Base-by-base conservation (phyloP, 2,797 vertebrate species). In the Nyctalus aviator region DNA sequence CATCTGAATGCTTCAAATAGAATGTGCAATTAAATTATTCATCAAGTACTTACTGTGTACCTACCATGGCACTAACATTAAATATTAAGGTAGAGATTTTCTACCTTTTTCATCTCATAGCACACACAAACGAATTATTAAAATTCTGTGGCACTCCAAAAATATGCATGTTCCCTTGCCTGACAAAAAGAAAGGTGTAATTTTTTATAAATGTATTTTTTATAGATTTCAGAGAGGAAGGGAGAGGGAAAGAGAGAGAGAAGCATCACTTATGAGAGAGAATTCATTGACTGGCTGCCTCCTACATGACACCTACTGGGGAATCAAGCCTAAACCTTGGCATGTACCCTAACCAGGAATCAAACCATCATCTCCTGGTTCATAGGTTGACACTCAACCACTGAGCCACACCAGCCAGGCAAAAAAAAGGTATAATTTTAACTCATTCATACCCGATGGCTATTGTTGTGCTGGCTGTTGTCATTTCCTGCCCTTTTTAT, bases 1-100 rank as follows among this genome's bases (percentile, higher is more conserved):
- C 46, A 72, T 73, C 21, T 89, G 30, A 90, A 84, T 59, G 30
- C 62, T 87, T 94, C 71, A 83, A 87, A 77, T 66, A 64, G 62
- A 90, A 94, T 23, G 90, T 18, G 9, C 6, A 83, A 72, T 72
- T 90, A 68, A 62, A 69, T 88, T 75, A 77, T 68, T 91, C 44
- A 79, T 41, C 72, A 72, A 88, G 50, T 68, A 87, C 23, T 92
- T 85, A 89, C 37, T 71, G 23, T 92, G 46, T 55, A 90, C 15
- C 23, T 77, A 85, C 21, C 27, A 71, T 76, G 23, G 78, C 0
- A 77, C n/a, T 64, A 94, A 77, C 32, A 15, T 41, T 66, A 68
- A 94, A 83, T 37, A 77, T 14, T 84, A 89, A 77, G 11, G 62
- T 13, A 32, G 15, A 32, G n/a, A 68, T 68, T 68, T 68, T 68